Evolutionary conservation across 2,113 vertebrate genomes (phyloP), one percentile per base, ranked within the genome.

Genomic region (Indicator indicator): DNA sequence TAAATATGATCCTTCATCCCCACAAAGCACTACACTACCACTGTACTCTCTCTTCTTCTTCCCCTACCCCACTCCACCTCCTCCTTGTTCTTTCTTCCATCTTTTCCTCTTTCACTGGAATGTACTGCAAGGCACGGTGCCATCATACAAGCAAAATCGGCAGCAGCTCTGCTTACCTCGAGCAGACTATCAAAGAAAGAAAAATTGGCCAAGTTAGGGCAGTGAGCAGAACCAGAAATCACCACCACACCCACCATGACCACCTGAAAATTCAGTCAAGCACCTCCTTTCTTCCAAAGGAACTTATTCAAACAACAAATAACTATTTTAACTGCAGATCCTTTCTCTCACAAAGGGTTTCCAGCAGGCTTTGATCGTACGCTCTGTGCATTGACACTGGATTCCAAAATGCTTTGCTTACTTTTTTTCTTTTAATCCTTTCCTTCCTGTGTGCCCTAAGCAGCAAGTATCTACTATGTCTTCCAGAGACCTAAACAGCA

Each of bases 51-150:
- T 20, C 55, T 9, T 46, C 63, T 28, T 17, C 55, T n/a, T 60
- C 60, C 6, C 26, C 20, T 4, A 12, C 13, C 21, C 13, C 5
- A 4, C 13, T 26, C 26, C 1, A 2, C 23, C 5, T 16, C 44
- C 16, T 60, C 20, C 20, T 70, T 32, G 11, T 48, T 71, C 42
- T 40, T 83, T 82, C 78, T 83, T 59, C 60, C 16, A 52, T 50
- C 52, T 28, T 70, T 88, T 63, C 28, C 13, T 20, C 33, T 88
- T 50, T 80, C 20, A 16, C 14, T 46, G 62, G 55, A 30, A 72
- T 4, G 72, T 50, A 44, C 28, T 55, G 55, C 70, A 75, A 80
- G 73, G 58, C 56, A 71, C 2, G 4, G 26, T 68, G 56, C 62
- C 56, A 80, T 12, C 2, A 0, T 33, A 58, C 9, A 10, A 15